Evolutionary conservation across 2,113 vertebrate genomes (phyloP), one percentile per base, ranked within the genome.

Genomic region (Lynx canadensis): DNA sequence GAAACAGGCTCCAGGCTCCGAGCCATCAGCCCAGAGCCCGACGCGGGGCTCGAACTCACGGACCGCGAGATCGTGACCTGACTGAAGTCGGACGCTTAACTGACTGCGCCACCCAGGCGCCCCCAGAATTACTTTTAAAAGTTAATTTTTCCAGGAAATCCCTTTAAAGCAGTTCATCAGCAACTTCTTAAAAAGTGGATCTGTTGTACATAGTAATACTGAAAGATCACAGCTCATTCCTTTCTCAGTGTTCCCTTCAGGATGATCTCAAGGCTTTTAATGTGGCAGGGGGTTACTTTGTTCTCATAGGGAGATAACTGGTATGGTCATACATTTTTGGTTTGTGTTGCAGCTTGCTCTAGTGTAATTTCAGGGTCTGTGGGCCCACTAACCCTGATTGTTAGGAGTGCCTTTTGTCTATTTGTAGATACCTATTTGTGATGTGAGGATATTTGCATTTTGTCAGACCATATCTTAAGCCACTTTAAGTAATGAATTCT

Each of bases 401-500:
- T 96, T 65, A 76, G 7, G 48, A 69, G 25, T 84, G 13, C 82
- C 38, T 94, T 89, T 66, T 92, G 45, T 71, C 23, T 15, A 2
- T 73, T 38, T 68, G 11, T 89, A 10, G 25, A 66, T 41, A 63
- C 45, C 55, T 80, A 48, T 73, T 74, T 82, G 68, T 89, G 57
- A 83, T 83, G 15, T 66, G 65, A 85, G 66, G 52, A 86, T 89
- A 60, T 92, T 74, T 89, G 19, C 15, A 87, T 82, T 96, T 90
- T 78, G 48, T 73, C 63, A 83, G 27, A 57, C 8, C 0, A 12
- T 10, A 83, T 68, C 29, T 90, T 95, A 94, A 55, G 23, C 55
- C 27, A 88, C 73, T 21, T 82, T 84, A 79, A 96, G 10, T 94
- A 82, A 36, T 87, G 79, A 87, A 41, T 65, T 95, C 94, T 89